Base-by-base conservation (phyloP, 1,140 invertebrate species). In the Eulimnadia texana region DNA sequence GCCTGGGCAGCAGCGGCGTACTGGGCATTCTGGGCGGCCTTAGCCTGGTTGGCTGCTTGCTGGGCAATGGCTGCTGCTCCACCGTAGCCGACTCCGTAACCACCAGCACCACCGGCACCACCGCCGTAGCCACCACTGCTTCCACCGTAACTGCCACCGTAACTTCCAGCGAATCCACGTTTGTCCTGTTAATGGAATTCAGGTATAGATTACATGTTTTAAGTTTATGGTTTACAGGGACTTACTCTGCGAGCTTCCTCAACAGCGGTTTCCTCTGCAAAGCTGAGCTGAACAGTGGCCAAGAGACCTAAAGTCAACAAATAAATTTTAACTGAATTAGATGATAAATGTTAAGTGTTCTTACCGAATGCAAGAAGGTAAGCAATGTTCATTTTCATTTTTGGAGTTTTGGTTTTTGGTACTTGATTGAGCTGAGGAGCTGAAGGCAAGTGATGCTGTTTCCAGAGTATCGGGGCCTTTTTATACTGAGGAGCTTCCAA, bases 91-190 rank as follows among this genome's bases (percentile, higher is more conserved):
- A 55, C 53, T 23, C 53, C 53, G 16, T 55, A 55, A 25, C 53
- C 53, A 9, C 1, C 53, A 1, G 53, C 53, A 25, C 53, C 53
- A n/a, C n/a, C n/a, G 10, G 19, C 53, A 16, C 53, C 25, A n/a
- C 42, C 50, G 13, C 65, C 63, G 13, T 58, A 56, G 6, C 63
- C 63, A 47, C 60, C 61, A 57, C 50, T 57, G 49, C 24, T 13
- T 65, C 82, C 42, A 77, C 82, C 61, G 59, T 54, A 11, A 63
- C 81, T 20, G 78, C 81, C n/a, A 81, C 80, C 3, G 80, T 80
- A 20, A 79, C 84, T 70, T 69, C 82, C 16, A 77, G 76, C 24
- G 73, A 75, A 56, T 73, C 79, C 16, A 73, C 84, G 58, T 80
- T 82, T 70, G 52, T 54, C 28, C 66, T 66, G 20, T 23, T 49